phyloP scores from a whole-genome alignment of 2,888 invertebrate genomes.

The Emmelina monodactyla region DNA sequence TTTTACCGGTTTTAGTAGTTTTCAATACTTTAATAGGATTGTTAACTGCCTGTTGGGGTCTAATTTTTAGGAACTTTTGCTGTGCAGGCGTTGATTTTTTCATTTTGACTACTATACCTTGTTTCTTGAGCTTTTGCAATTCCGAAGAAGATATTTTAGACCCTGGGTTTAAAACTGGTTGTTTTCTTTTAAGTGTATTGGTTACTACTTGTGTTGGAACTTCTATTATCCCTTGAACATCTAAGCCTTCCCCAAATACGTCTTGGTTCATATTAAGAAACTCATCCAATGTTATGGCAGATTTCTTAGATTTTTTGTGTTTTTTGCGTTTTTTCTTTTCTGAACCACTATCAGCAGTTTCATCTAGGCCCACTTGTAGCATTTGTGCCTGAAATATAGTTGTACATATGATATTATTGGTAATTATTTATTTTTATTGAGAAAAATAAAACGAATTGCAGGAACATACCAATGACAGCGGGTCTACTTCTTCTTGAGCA shows the following conservation, averaged over 20 bases:
- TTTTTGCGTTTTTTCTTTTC: slow-evolving; percentile 50
- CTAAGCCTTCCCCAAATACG: slow-evolving; percentile 53
- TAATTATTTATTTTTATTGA: too few species aligned
- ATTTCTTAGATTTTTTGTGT: slow-evolving; percentile 52
- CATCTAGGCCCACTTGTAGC: slow-evolving; percentile 41
- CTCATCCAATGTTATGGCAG: slow-evolving; percentile 54
- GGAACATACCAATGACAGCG: too few species aligned
- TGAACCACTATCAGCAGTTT: slow-evolving; percentile 17
- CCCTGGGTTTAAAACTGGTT: slow-evolving; percentile 15
- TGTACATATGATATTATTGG: neutral
- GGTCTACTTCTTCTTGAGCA: slow-evolving; percentile 14
- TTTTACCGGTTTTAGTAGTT: slow-evolving; percentile 15
- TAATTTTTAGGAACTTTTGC: neutral
- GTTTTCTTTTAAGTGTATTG: slow-evolving; percentile 35
- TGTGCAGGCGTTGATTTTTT: slow-evolving; percentile 18
- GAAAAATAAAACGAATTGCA: too few species aligned
- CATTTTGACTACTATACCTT: slow-evolving; percentile 47
- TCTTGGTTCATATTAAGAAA: slow-evolving; percentile 59
- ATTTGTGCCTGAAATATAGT: slow-evolving; percentile 41
- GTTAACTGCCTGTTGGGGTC: neutral
- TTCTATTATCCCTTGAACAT: slow-evolving; percentile 54
- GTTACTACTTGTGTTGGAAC: slow-evolving; percentile 45
- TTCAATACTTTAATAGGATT: slow-evolving; percentile 11
- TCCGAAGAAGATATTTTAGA: slow-evolving; percentile 28
- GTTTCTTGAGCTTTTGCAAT: slow-evolving; percentile 45